Evolutionary conservation across 2,797 vertebrate species (phyloP).

Genomic region (Ibycter americanus): DNA sequence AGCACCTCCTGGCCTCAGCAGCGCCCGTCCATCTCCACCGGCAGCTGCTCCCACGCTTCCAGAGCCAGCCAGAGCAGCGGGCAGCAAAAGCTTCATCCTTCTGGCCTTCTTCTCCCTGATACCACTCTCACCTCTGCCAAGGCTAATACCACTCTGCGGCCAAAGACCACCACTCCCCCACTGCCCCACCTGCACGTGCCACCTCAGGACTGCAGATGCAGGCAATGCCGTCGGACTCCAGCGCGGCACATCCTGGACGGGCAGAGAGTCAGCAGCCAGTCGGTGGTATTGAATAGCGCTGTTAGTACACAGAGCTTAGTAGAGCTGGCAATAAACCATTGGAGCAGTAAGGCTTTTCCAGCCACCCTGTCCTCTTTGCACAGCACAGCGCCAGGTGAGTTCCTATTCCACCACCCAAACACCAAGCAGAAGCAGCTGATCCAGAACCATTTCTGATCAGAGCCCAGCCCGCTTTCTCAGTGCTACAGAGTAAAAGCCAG

Average conservation of each 20-base stretch:
- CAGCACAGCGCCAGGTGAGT: background rate
- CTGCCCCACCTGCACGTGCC: background rate
- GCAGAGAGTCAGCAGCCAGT: background rate
- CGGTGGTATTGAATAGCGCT: no score
- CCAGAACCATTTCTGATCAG: background rate
- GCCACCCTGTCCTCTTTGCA: background rate
- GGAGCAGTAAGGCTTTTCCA: background rate
- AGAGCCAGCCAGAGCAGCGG: background rate
- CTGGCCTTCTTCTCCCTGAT: no score
- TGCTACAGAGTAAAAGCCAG: background rate
- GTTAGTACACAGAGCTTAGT: background rate
- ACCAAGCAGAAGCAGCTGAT: background rate
- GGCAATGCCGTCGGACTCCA: background rate
- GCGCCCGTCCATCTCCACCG: rapidly evolving
- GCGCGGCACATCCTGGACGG: background rate
- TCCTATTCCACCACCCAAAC: background rate
- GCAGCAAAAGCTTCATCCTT: rapidly evolving
- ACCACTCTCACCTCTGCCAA: background rate
- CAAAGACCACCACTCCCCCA: background rate
- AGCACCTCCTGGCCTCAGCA: background rate
- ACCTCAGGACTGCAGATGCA: background rate
- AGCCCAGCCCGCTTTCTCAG: background rate
- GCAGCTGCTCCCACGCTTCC: no score
- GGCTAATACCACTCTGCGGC: no score
- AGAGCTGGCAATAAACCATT: background rate